A percentile compares a stretch with the other conserved stretches of the same genome.
Conservation (phyloP, 2,888 invertebrate genomes). For the Limnephilus rhombicus region DNA sequence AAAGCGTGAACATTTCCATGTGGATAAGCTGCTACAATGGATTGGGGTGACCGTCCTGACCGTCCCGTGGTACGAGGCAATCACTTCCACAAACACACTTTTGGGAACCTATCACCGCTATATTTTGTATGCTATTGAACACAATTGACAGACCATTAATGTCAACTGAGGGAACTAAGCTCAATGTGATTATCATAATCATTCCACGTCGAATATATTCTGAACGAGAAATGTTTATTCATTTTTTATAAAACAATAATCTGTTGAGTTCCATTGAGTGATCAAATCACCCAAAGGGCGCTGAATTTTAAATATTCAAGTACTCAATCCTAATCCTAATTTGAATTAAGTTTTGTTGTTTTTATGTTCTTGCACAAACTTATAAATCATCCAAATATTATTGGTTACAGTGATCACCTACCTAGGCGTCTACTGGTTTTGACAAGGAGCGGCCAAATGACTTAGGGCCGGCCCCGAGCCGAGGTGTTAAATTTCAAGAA, state of each 20-base stretch:
- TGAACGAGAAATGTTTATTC: neutral
- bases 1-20: conserved; percentile 59
- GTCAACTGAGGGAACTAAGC: neutral
- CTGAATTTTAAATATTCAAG: too few relatives aligned
- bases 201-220: neutral
- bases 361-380: too few relatives aligned
- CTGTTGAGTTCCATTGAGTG: too few relatives aligned
- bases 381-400: too few relatives aligned
- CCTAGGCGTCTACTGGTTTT: too few relatives aligned
- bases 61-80: conserved; percentile 28
- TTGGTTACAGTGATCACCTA: too few relatives aligned
- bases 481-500: neutral
- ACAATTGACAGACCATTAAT: neutral
- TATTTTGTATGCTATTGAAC: neutral
- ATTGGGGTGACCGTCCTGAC: conserved; percentile 51
- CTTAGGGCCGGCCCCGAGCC: too few relatives aligned
- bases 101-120: neutral
- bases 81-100: conserved; percentile 19
- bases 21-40: conserved; percentile 55
- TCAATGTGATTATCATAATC: neutral
- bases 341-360: too few relatives aligned
- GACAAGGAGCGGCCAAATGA: too few relatives aligned
- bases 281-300: too few relatives aligned
- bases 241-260: too few relatives aligned
- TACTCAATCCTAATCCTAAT: too few relatives aligned